phyloP scores from a whole-genome alignment of 2,888 invertebrate species.

The Hirtodrosophila duncani region DNA sequence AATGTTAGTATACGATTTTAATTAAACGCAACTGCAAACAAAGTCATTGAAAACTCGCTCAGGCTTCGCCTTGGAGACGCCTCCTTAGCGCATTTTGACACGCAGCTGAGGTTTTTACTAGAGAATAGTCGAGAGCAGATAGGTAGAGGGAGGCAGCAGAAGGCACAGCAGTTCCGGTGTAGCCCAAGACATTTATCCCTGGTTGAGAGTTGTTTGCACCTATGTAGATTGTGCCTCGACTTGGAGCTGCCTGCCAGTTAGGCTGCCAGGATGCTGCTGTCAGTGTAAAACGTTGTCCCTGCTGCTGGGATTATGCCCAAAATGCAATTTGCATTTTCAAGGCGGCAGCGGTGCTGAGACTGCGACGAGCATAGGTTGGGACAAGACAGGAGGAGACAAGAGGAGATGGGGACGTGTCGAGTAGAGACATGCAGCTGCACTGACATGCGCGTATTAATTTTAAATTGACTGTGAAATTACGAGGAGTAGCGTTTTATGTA shows the following conservation, averaged over 20 bases:
- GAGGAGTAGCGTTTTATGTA: constrained; percentile 38
- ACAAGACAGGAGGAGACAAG: constrained; percentile 10
- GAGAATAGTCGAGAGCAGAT: constrained; percentile 2
- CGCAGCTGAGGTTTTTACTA: constrained; percentile 43
- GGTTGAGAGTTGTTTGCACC: constrained; percentile 55
- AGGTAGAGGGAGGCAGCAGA: background rate
- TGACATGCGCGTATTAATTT: constrained; percentile 64
- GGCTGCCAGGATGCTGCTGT: constrained; percentile 10
- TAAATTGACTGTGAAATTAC: constrained; percentile 72
- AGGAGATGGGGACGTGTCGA: constrained; percentile 16
- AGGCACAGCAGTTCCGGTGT: constrained; percentile 9
- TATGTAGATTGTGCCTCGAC: constrained; percentile 31
- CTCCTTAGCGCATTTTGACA: constrained; percentile 33
- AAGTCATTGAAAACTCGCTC: constrained; percentile 49
- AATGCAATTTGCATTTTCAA: constrained; percentile 70
- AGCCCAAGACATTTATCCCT: constrained; percentile 30
- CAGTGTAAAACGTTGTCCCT: constrained; percentile 19
- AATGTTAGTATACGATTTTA: constrained; percentile 66
- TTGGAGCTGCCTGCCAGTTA: constrained; percentile 7
- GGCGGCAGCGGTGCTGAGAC: constrained; percentile 43
- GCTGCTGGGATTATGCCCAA: constrained; percentile 68
- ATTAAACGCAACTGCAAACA: constrained; percentile 69
- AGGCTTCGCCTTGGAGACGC: background rate
- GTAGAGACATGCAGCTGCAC: constrained; percentile 8
- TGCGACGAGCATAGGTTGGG: no score